Evolutionary conservation across 1,140 invertebrate species (phyloP), one percentile per base, ranked within the genome.

Genomic region (Monochamus saltuarius): DNA sequence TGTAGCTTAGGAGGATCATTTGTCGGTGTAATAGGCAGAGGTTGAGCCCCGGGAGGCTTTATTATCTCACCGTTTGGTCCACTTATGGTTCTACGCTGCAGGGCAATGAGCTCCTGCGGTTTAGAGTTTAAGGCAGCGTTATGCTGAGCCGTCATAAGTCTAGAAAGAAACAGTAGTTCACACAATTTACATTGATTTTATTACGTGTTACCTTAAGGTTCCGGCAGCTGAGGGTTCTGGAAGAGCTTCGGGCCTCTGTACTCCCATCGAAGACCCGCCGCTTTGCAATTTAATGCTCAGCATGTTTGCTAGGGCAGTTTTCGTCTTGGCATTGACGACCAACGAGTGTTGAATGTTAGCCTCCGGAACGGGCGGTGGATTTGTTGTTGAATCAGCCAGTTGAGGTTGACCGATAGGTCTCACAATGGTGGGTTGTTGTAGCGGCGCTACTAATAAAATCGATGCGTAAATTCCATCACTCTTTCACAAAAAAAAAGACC

Each of bases 271-370:
- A 61, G 69, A 57, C 17, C 72, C 69, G 64, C 79, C 69, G 65
- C 77, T 74, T 70, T 64, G 83, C 77, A 97, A 79, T 42, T 94
- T 84, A 72, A 88, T 96, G 66, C 89, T 97, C 46, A 98, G 80
- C 88, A 97, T 92, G 77, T 96, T 95, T 7, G 95, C 94, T 16
- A 98, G 78, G 0, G 95, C 95, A 1, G 94, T 97, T 82, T 97
- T 98, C 6, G 95, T 96, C 77, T 95, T 95, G 0, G 92, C 85
- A 73, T 93, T 94, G 35, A 95, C 89, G n/a, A 89, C 79, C 19
- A 86, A 69, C 37, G 83, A 80, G 54, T 78, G 79, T 68, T 79
- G 80, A 55, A 72, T 69, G n/a, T 72, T 70, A 55, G 36, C 52
- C 45, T 62, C 63, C 29, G 62, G 67, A 3, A 62, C 64, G 49